Conservation (phyloP, 2,113 vertebrate species). For the Stigmatopora argus region DNA sequence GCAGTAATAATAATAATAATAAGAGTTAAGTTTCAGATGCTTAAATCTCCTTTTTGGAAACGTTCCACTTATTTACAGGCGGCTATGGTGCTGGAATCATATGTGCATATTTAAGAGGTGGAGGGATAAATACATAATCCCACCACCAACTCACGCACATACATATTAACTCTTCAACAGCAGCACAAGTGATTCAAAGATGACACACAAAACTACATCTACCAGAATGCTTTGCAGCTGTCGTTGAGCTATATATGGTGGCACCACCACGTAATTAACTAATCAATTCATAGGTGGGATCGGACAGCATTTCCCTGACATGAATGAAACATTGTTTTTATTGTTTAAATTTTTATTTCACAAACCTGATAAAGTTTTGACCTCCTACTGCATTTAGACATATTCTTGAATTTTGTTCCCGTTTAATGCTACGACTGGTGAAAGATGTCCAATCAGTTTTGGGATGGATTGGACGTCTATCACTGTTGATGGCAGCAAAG, state of each 20-base stretch:
- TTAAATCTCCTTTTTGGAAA: constrained; percentile 51
- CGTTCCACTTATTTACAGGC: constrained; percentile 61
- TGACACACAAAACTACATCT: constrained; percentile 50
- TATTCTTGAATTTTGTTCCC: too few relatives aligned
- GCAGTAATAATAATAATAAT: constrained; percentile 59
- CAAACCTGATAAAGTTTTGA: too few relatives aligned
- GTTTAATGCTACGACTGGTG: too few relatives aligned
- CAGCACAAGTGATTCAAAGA: constrained; percentile 54
- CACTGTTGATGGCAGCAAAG: neutral
- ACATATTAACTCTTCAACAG: constrained; percentile 29
- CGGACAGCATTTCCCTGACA: too few relatives aligned
- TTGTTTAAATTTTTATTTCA: too few relatives aligned
- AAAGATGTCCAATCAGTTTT: too few relatives aligned
- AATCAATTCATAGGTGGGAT: too few relatives aligned
- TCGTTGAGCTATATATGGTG: constrained; percentile 23
- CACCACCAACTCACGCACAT: neutral
- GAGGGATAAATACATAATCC: constrained; percentile 53
- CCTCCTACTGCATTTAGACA: too few relatives aligned
- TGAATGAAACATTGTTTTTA: too few relatives aligned
- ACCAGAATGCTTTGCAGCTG: constrained; percentile 56
- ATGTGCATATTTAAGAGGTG: constrained; percentile 52
- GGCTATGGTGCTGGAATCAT: constrained; percentile 43
- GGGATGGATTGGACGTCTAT: too few relatives aligned
- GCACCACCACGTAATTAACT: too few relatives aligned
- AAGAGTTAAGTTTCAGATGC: constrained; percentile 49